Percentiles rank a stretch among this genome's conserved stretches.
These are phyloP conservation scores for Athalia circularis DNA, from an alignment of 2,888 invertebrate species.

Conservation along the genomic window DNA sequence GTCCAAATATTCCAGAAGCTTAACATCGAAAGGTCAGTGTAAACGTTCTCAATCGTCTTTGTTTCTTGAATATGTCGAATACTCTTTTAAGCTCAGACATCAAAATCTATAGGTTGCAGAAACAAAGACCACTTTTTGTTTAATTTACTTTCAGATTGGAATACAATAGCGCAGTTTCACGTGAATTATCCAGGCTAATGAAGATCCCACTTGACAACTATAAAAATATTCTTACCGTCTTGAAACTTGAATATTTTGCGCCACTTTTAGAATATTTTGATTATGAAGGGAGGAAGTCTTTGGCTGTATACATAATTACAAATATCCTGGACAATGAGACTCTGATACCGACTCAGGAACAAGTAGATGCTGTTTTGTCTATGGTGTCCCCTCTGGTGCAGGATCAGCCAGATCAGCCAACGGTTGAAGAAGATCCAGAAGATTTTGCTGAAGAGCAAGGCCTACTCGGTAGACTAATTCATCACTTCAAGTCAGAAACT, in stretches of 20 bases:
- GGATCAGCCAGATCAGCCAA: slow-evolving; percentile 86
- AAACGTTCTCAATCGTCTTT: neutral
- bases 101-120: too few relatives aligned
- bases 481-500: slow-evolving; percentile 87
- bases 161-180: slow-evolving; percentile 89
- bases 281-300: slow-evolving; percentile 88
- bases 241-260: slow-evolving; percentile 91
- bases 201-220: slow-evolving; percentile 97
- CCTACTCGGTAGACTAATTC: slow-evolving; percentile 90
- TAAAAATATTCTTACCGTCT: slow-evolving; percentile 91
- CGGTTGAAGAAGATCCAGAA: slow-evolving; percentile 85
- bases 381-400: slow-evolving; percentile 91
- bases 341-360: slow-evolving; percentile 89
- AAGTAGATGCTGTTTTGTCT: slow-evolving; percentile 86
- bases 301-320: slow-evolving; percentile 92
- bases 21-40: slow-evolving; percentile 85
- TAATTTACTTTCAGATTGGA: slow-evolving; percentile 78
- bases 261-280: slow-evolving; percentile 92
- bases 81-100: too few relatives aligned
- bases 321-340: slow-evolving; percentile 95
- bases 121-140: neutral
- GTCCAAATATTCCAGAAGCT: slow-evolving; percentile 93
- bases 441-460: slow-evolving; percentile 98
- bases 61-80: neutral
- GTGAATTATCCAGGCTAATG: slow-evolving; percentile 93